phyloP scores from a whole-genome alignment of 2,888 invertebrate species.

The Matsumyia berberina region DNA sequence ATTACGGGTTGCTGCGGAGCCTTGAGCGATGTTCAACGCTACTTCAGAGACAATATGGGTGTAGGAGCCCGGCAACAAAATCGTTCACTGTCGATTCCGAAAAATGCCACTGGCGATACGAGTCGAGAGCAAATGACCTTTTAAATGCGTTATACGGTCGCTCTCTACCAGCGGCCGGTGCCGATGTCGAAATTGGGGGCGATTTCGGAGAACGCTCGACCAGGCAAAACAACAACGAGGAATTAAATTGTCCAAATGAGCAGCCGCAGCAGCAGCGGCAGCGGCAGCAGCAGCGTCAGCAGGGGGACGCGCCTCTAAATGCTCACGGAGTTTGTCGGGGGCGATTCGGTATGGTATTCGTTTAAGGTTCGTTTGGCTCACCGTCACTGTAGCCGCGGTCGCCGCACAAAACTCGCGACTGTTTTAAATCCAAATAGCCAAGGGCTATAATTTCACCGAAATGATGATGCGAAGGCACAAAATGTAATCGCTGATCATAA shows the following conservation, averaged over 20 bases:
- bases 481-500: conserved; percentile 77
- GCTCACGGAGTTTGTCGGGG: conserved; percentile 74
- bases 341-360: conserved; percentile 75
- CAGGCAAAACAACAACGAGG: conserved; percentile 59
- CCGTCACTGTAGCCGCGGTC: conserved; percentile 14
- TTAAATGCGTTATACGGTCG: conserved; percentile 73
- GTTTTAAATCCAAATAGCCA: conserved; percentile 76
- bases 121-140: conserved; percentile 76
- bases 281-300: conserved; percentile 18
- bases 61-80: conserved; percentile 74
- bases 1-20: conserved; percentile 69
- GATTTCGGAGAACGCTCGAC: conserved; percentile 73
- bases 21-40: conserved; percentile 73
- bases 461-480: conserved; percentile 77
- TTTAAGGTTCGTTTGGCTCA: conserved; percentile 66
- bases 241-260: conserved; percentile 76
- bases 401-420: conserved; percentile 61
- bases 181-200: conserved; percentile 75
- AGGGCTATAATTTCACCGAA: conserved; percentile 77
- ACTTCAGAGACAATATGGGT: conserved; percentile 77
- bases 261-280: conserved; percentile 40
- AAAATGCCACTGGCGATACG: conserved; percentile 76
- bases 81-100: conserved; percentile 75
- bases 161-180: conserved; percentile 32
- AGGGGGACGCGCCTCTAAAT: conserved; percentile 67